phyloP scores from a whole-genome alignment of 2,797 vertebrate species.

The Argentina silus region DNA sequence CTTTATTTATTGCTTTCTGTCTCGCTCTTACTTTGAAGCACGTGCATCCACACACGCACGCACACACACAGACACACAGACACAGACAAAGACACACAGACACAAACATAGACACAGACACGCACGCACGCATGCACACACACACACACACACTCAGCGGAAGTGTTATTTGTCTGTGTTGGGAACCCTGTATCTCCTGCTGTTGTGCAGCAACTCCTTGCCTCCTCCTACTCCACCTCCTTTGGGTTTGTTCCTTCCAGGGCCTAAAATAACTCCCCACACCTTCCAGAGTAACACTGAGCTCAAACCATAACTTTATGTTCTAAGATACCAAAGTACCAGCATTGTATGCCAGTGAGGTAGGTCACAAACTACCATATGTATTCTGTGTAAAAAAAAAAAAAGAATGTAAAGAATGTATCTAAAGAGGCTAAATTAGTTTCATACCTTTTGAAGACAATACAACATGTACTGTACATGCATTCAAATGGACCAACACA shows the following conservation, averaged over 20 bases:
- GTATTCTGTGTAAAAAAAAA: background rate
- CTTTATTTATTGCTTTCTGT: background rate
- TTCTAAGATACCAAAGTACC: background rate
- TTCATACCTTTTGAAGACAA: background rate
- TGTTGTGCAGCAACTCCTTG: slow-evolving; percentile 48
- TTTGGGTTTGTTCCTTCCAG: slow-evolving; percentile 50
- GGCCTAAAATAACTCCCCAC: slow-evolving; percentile 66
- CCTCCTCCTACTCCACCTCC: slow-evolving; percentile 30
- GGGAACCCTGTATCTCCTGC: slow-evolving; percentile 54
- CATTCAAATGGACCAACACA: background rate
- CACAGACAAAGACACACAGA: too few species aligned
- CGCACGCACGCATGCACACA: slow-evolving; percentile 8
- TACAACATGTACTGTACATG: background rate
- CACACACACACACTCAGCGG: slow-evolving; percentile 23
- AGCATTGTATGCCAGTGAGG: background rate
- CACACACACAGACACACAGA: too few species aligned
- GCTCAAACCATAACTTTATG: background rate
- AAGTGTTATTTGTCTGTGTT: slow-evolving; percentile 49
- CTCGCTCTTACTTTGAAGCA: background rate
- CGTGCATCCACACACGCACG: background rate
- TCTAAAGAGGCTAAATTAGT: background rate
- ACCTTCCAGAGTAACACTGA: slow-evolving; percentile 38
- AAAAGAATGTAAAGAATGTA: background rate
- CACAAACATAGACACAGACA: background rate
- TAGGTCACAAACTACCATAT: background rate